Base-by-base conservation (phyloP, 2,113 vertebrate species). In the Halichoerus grypus region DNA sequence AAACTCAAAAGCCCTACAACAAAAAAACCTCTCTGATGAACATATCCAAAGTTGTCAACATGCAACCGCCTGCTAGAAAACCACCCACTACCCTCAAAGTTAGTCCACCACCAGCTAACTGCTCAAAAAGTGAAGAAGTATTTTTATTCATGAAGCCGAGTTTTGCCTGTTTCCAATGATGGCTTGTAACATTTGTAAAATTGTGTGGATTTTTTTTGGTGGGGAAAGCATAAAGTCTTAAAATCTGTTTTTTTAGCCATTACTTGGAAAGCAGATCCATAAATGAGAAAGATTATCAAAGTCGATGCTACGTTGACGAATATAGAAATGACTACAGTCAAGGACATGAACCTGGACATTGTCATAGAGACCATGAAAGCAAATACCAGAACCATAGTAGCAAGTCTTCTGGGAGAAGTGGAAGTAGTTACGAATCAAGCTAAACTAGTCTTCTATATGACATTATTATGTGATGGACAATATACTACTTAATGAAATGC, bases 351-450 rank as follows among this genome's bases (percentile, higher is more conserved):
- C 88, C 91, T 57, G 97, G 94, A n/a, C 97, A 95, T 91, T 98
- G 94, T 42, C 98, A 98, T 89, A 98, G 96, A 65, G 99, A 99
- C 88, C 99, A 99, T 80, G 98, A 98, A 84, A 98, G 92, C 95
- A 91, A 97, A 69, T 97, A 97, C 18, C 96, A 97, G 99, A 99
- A 99, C 97, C 99, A 99, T 81, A 99, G 99, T 98, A 99, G 99
- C 99, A 99, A 99, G 98, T 99, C 99, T 9, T 99, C 99, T 1
- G 99, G 99, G 11, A 98, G 98, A 92, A 98, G 98, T 53, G 98
- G 98, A 65, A 99, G 99, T 98, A 99, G 99, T 94, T 98, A 97
- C 93, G 98, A 98, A 98, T 16, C 26, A 74, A 18, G 3, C 61
- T 91, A 67, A 71, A 33, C 57, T 63, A 26, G 7, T 39, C 33